phyloP scores from a whole-genome alignment of 2,113 vertebrate genomes.

The Alosa alosa region DNA sequence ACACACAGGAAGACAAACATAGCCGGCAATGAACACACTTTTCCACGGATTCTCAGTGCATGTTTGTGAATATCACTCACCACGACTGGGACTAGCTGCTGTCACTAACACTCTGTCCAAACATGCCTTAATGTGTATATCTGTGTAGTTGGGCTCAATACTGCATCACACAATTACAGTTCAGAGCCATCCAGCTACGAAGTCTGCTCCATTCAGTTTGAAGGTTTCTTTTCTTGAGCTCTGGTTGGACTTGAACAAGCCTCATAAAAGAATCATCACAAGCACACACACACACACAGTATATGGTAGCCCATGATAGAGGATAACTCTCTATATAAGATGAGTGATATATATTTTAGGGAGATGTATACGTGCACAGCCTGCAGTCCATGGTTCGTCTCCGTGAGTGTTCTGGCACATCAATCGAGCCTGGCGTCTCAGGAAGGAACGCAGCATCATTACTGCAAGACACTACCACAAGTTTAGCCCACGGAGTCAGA shows the following conservation, averaged over 20 bases:
- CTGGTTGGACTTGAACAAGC: conserved; percentile 44
- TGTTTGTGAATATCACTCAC: neutral
- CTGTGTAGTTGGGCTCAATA: neutral
- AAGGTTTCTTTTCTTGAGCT: conserved; percentile 14
- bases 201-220: neutral
- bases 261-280: conserved; percentile 48
- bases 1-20: too few relatives aligned
- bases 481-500: neutral
- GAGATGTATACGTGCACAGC: neutral
- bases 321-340: neutral
- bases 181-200: neutral
- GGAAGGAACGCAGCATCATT: neutral
- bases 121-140: neutral
- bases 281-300: neutral
- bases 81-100: too few relatives aligned
- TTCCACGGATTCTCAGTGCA: neutral
- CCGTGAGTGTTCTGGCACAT: neutral
- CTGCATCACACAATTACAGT: neutral
- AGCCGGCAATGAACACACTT: neutral
- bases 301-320: neutral
- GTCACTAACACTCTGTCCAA: neutral
- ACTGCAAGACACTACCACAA: neutral
- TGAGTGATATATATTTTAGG: neutral
- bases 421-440: neutral
- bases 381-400: neutral